Evolutionary conservation across 2,888 invertebrate genomes (phyloP).

Genomic region (Acleris literana): DNA sequence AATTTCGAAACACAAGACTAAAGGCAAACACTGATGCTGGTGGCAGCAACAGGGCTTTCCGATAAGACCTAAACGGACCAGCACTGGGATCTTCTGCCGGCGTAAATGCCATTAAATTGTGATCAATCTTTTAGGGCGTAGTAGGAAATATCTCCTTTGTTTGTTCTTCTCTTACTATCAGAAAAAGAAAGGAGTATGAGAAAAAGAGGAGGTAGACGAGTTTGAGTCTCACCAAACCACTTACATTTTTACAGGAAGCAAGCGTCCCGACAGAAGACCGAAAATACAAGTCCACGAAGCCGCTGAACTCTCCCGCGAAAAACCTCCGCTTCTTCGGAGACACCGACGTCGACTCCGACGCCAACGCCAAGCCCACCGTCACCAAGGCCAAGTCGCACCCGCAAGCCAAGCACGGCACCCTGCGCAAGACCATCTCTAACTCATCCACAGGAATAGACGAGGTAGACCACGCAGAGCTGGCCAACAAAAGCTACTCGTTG

Average conservation of each 20-base stretch:
- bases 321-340: slow-evolving; percentile 93
- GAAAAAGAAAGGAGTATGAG: too few relatives aligned
- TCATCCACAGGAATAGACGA: slow-evolving; percentile 76
- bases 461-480: slow-evolving; percentile 65
- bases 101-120: too few relatives aligned
- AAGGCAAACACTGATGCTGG: too few relatives aligned
- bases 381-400: slow-evolving; percentile 63
- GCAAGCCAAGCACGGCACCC: slow-evolving; percentile 58
- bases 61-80: too few relatives aligned
- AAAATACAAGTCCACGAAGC: slow-evolving; percentile 66
- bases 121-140: too few relatives aligned
- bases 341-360: slow-evolving; percentile 90
- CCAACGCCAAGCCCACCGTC: slow-evolving; percentile 68
- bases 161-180: too few relatives aligned
- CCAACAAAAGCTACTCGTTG: slow-evolving; percentile 72
- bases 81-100: too few relatives aligned
- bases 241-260: slow-evolving; percentile 60
- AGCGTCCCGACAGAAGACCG: slow-evolving; percentile 82
- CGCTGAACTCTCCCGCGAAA: slow-evolving; percentile 82
- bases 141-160: too few relatives aligned
- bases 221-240: background rate
- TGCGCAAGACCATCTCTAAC: slow-evolving; percentile 73
- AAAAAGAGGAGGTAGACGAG: too few relatives aligned
- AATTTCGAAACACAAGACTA: too few relatives aligned
- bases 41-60: too few relatives aligned